Base-by-base conservation (phyloP, 2,888 invertebrate species). In the Lacanobia wlatinum region DNA sequence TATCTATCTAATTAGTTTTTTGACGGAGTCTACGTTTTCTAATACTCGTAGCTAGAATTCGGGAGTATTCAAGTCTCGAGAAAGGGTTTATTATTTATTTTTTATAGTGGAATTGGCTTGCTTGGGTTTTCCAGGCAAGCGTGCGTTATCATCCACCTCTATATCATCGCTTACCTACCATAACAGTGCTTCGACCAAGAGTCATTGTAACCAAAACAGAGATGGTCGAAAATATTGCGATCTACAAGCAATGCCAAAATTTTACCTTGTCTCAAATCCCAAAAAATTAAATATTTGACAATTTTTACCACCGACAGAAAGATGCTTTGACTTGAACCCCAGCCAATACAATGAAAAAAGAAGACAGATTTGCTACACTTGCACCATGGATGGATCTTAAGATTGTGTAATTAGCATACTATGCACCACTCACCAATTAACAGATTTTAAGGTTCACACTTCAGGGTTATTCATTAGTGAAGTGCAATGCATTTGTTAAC, bases 381-480 rank as follows among this genome's bases (percentile, higher is more conserved):
- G 38, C 28, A 28, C 3, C 23, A 53, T 46, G 21, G 2, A 12
- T 14, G 2, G 16, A 34, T 48, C 9, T 56, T 14, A 34, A 18
- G 9, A 64, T 76, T 73, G 21, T 38, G 23, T 40, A 46, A 46
- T 40, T 9, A 52, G 14, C 16, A 68, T 58, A 6, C 3, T 38
- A 9, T 38, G 38, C 48, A 60, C 12, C 18, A 40, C n/a, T 78
- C 76, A 59, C 58, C 40, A 68, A 63, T 80, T 63, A 80, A 48
- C 53, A 34, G 28, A 68, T 75, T 67, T 63, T 75, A 80, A 52
- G 59, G 68, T 63, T 63, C 52, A 59, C 6, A 53, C 18, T 71
- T 78, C 65, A 73, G 16, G 56, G 60, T 80, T 59, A 50, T 74
- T 80, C 52, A 46, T 52, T 52, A 70, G 9, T 21, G 12, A 73